Base-by-base conservation (phyloP, 2,797 vertebrate species). In the Liparis tanakae region DNA sequence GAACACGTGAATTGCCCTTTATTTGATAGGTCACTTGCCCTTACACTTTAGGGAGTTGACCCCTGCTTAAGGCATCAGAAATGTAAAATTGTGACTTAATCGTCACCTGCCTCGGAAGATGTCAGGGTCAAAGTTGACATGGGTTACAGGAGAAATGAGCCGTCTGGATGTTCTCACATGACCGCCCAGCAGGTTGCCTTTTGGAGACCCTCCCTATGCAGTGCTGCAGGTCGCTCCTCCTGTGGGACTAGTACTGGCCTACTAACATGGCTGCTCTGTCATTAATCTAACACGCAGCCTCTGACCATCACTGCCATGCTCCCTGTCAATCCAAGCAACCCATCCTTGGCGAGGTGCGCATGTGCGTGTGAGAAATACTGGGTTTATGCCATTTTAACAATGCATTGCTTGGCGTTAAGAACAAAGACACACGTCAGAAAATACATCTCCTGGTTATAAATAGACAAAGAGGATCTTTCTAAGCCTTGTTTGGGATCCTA, bases 371-470 rank as follows among this genome's bases (percentile, higher is more conserved):
- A 85, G 87, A 85, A 88, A 88, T 85, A 76, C 85, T 84, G 80
- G 78, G 64, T 86, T 91, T 78, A 84, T 41, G 77, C 48, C 51
- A 78, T 88, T 81, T 92, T 89, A 91, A 94, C 92, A 92, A 92
- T 92, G 86, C 89, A 94, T 88, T 88, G 80, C 68, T 48, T 25
- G 73, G 69, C n/a, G 72, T 84, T 87, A 84, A 88, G 84, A 87
- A 85, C 69, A 83, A 81, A 89, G 85, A 86, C 74, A 83, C 57
- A 65, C 86, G 83, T 84, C 75, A 34, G 78, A 87, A 88, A 88
- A 89, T 71, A 83, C 80, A 82, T 87, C 87, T 85, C 80, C 86
- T 86, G 54, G 72, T 85, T 88, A 90, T 85, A 88, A 91, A 92
- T 92, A 90, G 85, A 91, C 90, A 88, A 90, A 89, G 76, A 90